Evolutionary conservation across 2,888 invertebrate species (phyloP), one percentile per base, ranked within the genome.

Genomic region (Drosophila tripunctata): DNA sequence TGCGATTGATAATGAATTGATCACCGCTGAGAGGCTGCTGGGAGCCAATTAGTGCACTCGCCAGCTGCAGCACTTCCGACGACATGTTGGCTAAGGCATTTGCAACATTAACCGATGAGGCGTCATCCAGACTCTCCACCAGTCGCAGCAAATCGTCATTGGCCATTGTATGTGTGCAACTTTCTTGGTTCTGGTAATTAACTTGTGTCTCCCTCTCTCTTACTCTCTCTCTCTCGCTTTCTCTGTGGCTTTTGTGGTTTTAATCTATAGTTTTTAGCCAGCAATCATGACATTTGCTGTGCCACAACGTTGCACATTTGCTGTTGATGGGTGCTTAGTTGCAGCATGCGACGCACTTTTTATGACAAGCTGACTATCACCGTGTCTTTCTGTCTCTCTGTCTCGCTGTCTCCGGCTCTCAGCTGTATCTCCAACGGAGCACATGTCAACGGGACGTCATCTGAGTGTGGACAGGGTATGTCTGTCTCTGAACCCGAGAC

Each of bases 61-160:
- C 88, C 22, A 75, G 64, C 40, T 84, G 75, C 36, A 89, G 61
- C 80, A 82, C 75, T 55, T 90, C 88, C 61, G 83, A 67, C 51
- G 89, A 87, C 55, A 88, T 79, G 74, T 89, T 89, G 41, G 83
- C 88, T 66, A 90, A 67, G 60, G 75, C 82, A 58, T 77, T 72
- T 44, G 73, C 78, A 57, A 88, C 58, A 44, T 85, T 70, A 27
- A 69, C 74, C 21, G 62, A 64, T 17, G 78, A 68, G 43, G 69
- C 68, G 57, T 76, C 78, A 15, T 73, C 71, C 67, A 90, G 69
- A 50, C 78, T 82, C 51, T 84, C 82, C 51, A 89, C 79, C 55
- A 89, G 54, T 2, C 85, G 78, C 51, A 71, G 71, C 62, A 87
- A 67, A 63, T 89, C 88, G 41, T 79, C 67, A 35, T 77, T 71